phyloP scores from a whole-genome alignment of 2,113 vertebrate genomes.

The Stigmatopora nigra region DNA sequence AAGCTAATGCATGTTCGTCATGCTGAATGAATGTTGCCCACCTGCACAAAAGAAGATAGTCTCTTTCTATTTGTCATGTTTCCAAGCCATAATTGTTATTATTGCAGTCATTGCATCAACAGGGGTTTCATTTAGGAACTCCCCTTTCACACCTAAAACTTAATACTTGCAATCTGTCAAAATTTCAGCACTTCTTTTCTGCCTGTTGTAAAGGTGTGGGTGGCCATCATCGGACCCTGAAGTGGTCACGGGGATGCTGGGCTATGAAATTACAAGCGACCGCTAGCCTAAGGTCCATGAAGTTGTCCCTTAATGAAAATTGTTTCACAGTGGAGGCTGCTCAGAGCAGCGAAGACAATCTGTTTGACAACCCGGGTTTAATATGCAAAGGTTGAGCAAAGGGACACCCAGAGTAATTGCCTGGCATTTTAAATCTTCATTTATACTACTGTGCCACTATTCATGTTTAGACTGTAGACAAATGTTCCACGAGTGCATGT shows the following conservation, averaged over 20 bases:
- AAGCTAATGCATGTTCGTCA: conserved; percentile 2
- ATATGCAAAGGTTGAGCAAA: conserved; percentile 52
- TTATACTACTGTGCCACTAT: conserved; percentile 40
- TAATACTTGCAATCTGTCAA: conserved; percentile 30
- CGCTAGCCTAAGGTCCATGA: conserved; percentile 43
- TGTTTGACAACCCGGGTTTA: conserved; percentile 54
- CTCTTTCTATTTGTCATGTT: conserved; percentile 34
- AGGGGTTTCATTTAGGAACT: conserved; percentile 49
- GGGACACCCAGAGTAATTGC: conserved; percentile 46
- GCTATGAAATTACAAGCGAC: conserved; percentile 63
- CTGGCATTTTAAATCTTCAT: conserved; percentile 50
- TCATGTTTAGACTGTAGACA: conserved; percentile 27
- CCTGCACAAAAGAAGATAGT: conserved; percentile 29
- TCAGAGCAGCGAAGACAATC: conserved; percentile 53
- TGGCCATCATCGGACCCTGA: conserved; percentile 48
- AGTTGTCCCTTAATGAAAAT: conserved; percentile 54
- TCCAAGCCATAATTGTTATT: conserved; percentile 40
- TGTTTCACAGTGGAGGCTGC: conserved; percentile 45
- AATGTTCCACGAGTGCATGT: conserved; percentile 37
- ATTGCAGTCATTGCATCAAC: conserved; percentile 51
- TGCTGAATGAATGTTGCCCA: background rate
- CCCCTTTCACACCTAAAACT: conserved; percentile 42
- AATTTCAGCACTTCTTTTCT: conserved; percentile 50
- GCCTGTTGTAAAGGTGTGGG: conserved; percentile 53
- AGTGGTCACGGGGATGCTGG: conserved; percentile 49